Conservation (phyloP, 2,113 vertebrate genomes). For the Erythrocercus mccallii region DNA sequence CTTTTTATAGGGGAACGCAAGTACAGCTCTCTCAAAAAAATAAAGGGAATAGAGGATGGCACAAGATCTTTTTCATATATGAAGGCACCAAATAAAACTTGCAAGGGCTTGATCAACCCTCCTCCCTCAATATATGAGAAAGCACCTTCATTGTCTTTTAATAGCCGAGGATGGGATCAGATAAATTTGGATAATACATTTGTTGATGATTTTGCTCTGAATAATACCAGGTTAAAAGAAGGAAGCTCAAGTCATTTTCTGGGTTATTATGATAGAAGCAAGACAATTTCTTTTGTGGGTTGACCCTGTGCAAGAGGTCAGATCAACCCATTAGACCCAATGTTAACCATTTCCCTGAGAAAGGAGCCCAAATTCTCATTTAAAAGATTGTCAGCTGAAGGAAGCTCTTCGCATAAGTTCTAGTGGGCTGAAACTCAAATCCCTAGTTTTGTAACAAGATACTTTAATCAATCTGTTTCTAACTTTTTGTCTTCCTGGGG, state of each 20-base stretch:
- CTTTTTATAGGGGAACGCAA: background rate
- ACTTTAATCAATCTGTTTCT: background rate
- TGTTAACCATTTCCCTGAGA: background rate
- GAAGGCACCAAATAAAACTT: background rate
- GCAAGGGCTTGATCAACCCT: background rate
- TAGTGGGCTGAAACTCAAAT: background rate
- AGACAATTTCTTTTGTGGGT: background rate
- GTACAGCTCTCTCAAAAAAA: background rate
- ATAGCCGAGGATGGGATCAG: fast-evolving
- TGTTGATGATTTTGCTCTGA: background rate
- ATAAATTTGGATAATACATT: background rate
- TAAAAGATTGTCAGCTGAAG: background rate
- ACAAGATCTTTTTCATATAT: background rate
- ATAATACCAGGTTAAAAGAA: background rate
- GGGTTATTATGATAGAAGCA: background rate
- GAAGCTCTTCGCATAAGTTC: background rate
- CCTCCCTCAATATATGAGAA: background rate
- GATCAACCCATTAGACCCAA: background rate
- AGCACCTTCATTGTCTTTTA: background rate
- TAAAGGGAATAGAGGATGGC: background rate
- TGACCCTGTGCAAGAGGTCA: background rate
- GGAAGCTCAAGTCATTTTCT: background rate
- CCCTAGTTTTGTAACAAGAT: background rate
- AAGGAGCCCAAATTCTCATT: background rate
- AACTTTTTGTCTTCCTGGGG: background rate